phyloP scores from a whole-genome alignment of 2,113 vertebrate genomes.

The Sceloporus tristichus region DNA sequence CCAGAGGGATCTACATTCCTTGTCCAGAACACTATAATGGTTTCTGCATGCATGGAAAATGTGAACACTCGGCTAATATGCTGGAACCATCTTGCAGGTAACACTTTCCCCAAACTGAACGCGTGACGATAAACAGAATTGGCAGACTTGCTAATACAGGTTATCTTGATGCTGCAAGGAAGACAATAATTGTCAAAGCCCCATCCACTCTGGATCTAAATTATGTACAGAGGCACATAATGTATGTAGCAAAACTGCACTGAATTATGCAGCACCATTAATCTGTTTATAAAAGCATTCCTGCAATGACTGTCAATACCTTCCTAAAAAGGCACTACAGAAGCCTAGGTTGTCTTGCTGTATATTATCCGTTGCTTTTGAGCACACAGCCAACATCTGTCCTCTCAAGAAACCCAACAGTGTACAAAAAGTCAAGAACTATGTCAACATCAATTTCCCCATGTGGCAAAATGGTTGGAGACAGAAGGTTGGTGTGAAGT shows the following conservation, averaged over 20 bases:
- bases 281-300: slow-evolving; percentile 41
- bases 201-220: slow-evolving; percentile 46
- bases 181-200: slow-evolving; percentile 27
- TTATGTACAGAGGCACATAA: slow-evolving; percentile 33
- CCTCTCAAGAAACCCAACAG: background rate
- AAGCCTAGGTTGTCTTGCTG: fast-evolving
- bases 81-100: slow-evolving; percentile 97
- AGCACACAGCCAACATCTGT: background rate
- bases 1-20: slow-evolving; percentile 89
- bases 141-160: background rate
- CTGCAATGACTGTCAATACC: slow-evolving; percentile 10
- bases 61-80: slow-evolving; percentile 91
- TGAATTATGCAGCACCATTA: slow-evolving; percentile 52
- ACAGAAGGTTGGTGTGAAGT: background rate
- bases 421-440: background rate
- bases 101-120: slow-evolving; percentile 35
- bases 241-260: slow-evolving; percentile 15
- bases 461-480: slow-evolving; percentile 23
- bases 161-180: background rate
- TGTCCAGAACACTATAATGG: slow-evolving; percentile 96
- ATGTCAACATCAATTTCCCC: background rate
- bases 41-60: slow-evolving; percentile 97
- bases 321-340: slow-evolving; percentile 33
- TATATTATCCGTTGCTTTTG: background rate
- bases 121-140: slow-evolving; percentile 25